phyloP scores from a whole-genome alignment of 2,888 invertebrate genomes.

The Stenurella melanura region DNA sequence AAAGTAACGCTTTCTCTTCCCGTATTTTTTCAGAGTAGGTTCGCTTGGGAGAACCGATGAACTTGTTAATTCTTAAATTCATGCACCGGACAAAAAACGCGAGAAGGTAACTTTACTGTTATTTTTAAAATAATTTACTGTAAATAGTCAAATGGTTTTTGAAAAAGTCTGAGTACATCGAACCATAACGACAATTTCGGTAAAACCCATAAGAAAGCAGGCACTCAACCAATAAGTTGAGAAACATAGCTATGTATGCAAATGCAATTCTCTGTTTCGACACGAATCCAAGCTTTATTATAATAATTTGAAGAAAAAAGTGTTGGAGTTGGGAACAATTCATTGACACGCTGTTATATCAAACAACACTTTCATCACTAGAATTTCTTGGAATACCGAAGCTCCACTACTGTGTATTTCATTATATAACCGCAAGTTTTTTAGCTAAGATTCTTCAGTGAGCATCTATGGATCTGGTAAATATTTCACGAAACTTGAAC shows the following conservation, averaged over 20 bases:
- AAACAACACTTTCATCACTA: not conserved
- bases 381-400: not conserved
- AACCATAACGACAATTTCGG: constrained; percentile 31
- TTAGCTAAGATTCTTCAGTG: not conserved
- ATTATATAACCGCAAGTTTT: not conserved
- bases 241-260: constrained; percentile 15
- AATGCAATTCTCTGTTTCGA: constrained; percentile 21
- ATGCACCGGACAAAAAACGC: constrained; percentile 13
- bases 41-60: not conserved
- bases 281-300: constrained; percentile 7
- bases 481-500: not conserved
- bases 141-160: constrained; percentile 28
- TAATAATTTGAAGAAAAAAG: not conserved
- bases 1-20: constrained; percentile 28
- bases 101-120: constrained; percentile 14
- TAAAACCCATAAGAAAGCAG: constrained; percentile 39
- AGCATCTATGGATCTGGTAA: not conserved
- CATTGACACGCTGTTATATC: constrained; percentile 4
- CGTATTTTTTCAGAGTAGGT: not conserved
- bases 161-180: constrained; percentile 30
- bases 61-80: constrained; percentile 26
- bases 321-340: not conserved
- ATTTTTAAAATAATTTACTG: constrained; percentile 29
- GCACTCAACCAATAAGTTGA: constrained; percentile 16
- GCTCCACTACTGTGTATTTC: not conserved